Evolutionary conservation across 2,888 invertebrate species (phyloP).

Genomic region (Marronus borbonicus): DNA sequence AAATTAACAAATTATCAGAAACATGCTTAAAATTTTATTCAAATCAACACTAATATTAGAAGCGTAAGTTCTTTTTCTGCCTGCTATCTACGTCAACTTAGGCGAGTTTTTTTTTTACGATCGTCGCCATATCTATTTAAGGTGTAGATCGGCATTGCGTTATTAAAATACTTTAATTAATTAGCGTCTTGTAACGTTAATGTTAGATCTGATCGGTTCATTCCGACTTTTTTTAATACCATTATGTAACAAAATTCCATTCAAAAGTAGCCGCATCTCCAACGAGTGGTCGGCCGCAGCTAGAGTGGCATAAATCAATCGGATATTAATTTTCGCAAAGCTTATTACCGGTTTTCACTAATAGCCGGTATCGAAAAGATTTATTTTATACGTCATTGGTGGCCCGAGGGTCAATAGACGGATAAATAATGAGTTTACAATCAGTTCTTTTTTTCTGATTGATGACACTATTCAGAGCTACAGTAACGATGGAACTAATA

Average conservation of each 20-base stretch:
- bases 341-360: conserved; percentile 34
- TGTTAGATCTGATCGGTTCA: conserved; percentile 25
- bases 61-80: conserved; percentile 12
- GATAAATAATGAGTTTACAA: conserved; percentile 17
- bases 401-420: conserved; percentile 17
- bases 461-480: conserved; percentile 13
- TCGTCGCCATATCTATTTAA: conserved; percentile 33
- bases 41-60: conserved; percentile 20
- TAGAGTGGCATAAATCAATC: conserved; percentile 31
- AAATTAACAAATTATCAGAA: conserved; percentile 11
- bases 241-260: conserved; percentile 41
- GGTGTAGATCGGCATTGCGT: conserved; percentile 26
- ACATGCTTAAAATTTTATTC: conserved; percentile 29
- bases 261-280: conserved; percentile 2
- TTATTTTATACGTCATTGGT: conserved; percentile 19
- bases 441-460: conserved; percentile 1
- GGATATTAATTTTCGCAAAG: conserved; percentile 30
- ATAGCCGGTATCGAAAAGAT: conserved; percentile 19
- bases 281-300: background rate
- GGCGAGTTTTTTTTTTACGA: background rate
- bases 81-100: background rate
- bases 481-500: background rate
- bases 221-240: conserved; percentile 17
- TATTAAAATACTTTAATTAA: conserved; percentile 37
- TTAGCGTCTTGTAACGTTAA: conserved; percentile 20